These are phyloP conservation scores for Terrapene triunguis DNA, from an alignment of 2,113 vertebrate genomes.

Conservation along the genomic window DNA sequence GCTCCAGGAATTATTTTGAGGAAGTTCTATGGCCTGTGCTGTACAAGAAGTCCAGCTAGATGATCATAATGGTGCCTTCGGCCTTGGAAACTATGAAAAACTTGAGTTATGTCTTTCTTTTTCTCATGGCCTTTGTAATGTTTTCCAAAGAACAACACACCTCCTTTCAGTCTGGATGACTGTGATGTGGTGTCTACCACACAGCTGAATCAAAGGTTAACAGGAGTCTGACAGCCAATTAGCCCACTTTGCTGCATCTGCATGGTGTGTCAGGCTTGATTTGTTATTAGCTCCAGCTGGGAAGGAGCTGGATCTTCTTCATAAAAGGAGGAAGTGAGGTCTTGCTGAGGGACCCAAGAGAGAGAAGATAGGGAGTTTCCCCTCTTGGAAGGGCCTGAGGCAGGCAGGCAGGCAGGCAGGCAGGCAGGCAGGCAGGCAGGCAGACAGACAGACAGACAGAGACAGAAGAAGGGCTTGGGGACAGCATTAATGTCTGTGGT, in stretches of 20 bases:
- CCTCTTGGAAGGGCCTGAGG: neutral
- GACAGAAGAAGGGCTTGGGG: neutral
- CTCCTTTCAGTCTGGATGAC: constrained; percentile 65
- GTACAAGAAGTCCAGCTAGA: neutral
- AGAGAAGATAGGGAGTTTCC: neutral
- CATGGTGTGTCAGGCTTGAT: neutral
- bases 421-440: neutral
- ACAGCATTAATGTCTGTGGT: neutral
- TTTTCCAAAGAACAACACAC: constrained; percentile 70
- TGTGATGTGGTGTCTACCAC: neutral
- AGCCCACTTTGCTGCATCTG: neutral
- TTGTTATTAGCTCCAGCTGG: neutral
- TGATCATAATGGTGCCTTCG: neutral
- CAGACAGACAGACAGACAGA: too few relatives aligned
- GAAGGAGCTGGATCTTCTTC: neutral
- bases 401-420: neutral
- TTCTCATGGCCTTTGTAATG: constrained; percentile 12
- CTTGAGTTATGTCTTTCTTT: constrained; percentile 22
- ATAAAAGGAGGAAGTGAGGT: neutral
- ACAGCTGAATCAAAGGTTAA: neutral
- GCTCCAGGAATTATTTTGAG: neutral
- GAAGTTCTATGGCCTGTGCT: neutral
- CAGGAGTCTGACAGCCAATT: neutral
- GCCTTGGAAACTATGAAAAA: neutral
- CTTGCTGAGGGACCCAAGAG: neutral